phyloP scores from a whole-genome alignment of 1,140 invertebrate species.

The Contarinia nasturtii region DNA sequence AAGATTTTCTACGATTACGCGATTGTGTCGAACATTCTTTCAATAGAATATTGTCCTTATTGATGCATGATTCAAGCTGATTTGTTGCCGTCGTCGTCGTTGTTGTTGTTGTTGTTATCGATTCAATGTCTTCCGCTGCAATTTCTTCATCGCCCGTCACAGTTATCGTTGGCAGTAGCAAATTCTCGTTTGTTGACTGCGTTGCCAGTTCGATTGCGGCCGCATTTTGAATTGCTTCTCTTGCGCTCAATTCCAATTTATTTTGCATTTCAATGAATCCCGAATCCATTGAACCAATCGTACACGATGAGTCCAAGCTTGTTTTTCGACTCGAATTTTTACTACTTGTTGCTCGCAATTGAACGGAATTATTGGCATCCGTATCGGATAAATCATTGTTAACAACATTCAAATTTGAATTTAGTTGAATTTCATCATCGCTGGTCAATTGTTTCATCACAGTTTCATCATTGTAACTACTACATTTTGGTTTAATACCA shows the following conservation, averaged over 20 bases:
- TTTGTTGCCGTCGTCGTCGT: too few species aligned
- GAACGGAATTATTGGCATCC: too few species aligned
- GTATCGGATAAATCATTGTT: too few species aligned
- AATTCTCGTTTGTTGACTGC: too few species aligned
- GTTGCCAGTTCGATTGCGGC: neutral
- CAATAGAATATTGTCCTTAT: constrained; percentile 2
- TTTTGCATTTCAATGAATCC: constrained; percentile 24
- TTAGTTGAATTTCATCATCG: too few species aligned
- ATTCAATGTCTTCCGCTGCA: neutral
- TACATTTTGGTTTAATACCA: too few species aligned
- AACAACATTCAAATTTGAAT: too few species aligned
- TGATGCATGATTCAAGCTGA: neutral
- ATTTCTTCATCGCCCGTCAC: neutral
- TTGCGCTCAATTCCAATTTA: neutral
- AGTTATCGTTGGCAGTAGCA: neutral
- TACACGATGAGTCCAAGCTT: constrained; percentile 23
- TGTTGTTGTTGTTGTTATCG: too few species aligned
- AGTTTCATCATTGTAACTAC: too few species aligned
- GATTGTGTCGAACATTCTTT: constrained; percentile 22
- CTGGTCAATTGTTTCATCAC: too few species aligned
- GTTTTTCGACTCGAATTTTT: constrained; percentile 21
- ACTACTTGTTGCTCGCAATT: constrained; percentile 4
- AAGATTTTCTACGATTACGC: constrained; percentile 22
- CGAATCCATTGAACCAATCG: constrained; percentile 23
- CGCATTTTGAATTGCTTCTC: neutral